Evolutionary conservation across 2,888 invertebrate species (phyloP).

Genomic region (Mimachlamys varia): DNA sequence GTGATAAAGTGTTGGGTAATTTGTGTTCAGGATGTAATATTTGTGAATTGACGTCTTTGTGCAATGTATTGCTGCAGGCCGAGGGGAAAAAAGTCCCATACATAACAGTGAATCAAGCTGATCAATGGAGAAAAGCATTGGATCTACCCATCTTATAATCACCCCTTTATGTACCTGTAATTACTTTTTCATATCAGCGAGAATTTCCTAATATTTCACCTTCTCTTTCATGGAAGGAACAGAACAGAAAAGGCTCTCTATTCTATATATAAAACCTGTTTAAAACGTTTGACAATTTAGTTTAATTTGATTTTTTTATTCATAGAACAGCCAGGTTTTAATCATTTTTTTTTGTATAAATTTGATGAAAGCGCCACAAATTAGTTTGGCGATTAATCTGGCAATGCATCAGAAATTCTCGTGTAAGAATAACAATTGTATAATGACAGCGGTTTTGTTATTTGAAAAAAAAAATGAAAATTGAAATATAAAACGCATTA

Average conservation of each 20-base stretch:
- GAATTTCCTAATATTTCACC: background rate
- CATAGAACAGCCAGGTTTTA: background rate
- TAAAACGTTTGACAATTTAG: background rate
- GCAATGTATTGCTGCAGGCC: background rate
- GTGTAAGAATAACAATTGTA: conserved; percentile 7
- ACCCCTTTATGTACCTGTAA: background rate
- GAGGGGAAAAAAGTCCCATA: background rate
- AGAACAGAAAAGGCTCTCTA: background rate
- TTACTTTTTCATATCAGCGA: background rate
- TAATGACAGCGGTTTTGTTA: background rate
- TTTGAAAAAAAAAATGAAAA: background rate
- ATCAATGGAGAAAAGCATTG: background rate
- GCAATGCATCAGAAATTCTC: background rate
- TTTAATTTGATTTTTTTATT: background rate
- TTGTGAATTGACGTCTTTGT: conserved; percentile 19
- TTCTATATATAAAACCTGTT: background rate
- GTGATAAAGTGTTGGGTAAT: conserved; percentile 28
- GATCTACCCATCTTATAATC: background rate
- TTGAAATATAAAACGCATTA: background rate
- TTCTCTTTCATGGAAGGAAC: background rate
- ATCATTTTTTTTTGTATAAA: background rate
- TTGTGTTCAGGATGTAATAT: background rate
- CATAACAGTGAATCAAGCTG: background rate
- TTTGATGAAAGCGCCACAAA: background rate
- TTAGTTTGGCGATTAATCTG: background rate